Evolutionary conservation across 2,888 invertebrate species (phyloP).

Genomic region (Euproctis similis): DNA sequence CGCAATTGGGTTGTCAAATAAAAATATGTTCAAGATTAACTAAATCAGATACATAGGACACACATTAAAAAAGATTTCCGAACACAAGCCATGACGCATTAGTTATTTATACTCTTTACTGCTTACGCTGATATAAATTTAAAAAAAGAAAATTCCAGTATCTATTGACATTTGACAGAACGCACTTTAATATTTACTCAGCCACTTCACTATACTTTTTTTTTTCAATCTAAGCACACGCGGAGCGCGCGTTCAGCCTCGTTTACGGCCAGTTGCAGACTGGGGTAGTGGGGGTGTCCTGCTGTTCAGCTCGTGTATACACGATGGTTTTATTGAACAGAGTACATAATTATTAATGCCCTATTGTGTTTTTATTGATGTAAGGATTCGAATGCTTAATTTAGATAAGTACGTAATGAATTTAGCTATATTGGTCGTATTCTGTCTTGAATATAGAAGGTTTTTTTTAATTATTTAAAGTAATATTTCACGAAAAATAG

Average conservation of each 20-base stretch:
- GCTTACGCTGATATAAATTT: too few relatives aligned
- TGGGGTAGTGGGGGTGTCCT: constrained; percentile 35
- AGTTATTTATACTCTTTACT: too few relatives aligned
- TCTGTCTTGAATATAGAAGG: too few relatives aligned
- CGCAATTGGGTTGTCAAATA: too few relatives aligned
- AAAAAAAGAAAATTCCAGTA: too few relatives aligned
- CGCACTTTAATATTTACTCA: constrained; percentile 19
- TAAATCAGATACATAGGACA: too few relatives aligned
- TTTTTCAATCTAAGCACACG: constrained; percentile 17
- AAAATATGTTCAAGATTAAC: too few relatives aligned
- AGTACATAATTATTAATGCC: constrained; percentile 12
- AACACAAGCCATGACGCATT: constrained; percentile 14
- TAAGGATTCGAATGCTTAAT: constrained; percentile 18
- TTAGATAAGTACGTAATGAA: constrained; percentile 8
- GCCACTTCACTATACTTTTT: constrained; percentile 24
- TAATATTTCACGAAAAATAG: too few relatives aligned
- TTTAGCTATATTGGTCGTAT: constrained; percentile 4
- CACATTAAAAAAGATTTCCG: too few relatives aligned
- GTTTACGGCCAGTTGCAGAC: constrained; percentile 31
- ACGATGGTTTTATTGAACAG: constrained; percentile 25
- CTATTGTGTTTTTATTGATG: constrained; percentile 16
- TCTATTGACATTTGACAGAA: constrained; percentile 21
- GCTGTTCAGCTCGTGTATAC: constrained; percentile 28
- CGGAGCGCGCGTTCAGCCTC: constrained; percentile 27
- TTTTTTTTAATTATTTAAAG: too few relatives aligned